Evolutionary conservation across 1,140 invertebrate species (phyloP), one percentile per base, ranked within the genome.

Genomic region (Metopolophium dirhodum): DNA sequence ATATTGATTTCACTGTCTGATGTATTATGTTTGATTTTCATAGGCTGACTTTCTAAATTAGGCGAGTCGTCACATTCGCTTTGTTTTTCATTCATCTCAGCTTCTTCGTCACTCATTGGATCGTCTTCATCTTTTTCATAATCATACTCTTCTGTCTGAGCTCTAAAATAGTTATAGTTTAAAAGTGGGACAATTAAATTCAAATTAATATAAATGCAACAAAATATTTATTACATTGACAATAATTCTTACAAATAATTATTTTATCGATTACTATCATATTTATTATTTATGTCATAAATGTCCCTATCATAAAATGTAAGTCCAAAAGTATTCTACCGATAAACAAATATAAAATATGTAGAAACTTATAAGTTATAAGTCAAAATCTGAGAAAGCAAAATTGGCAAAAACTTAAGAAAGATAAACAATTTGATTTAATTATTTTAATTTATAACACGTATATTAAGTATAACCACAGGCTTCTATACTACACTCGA

Each of bases 81-180:
- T 90, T 57, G 93, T 85, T 61, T 68, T 49, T 77, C 93, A 91
- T 57, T 93, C 22, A 88, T 37, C 22, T 93, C 82, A 57, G 82
- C 61, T 51, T 93, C 91, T 41, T 37, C 91, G 22, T 93, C 91
- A 93, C 91, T 93, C 41, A 18, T 20, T 54, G 91, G 91, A 93
- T 93, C 91, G 45, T 93, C 91, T 22, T 93, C 91, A 93, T 93
- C 82, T n/a, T 93, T 93, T 93, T 93, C 91, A 86, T 93, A 93
- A 18, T 93, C 91, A 86, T 57, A 93, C 45, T 93, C 91, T 41
- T 93, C 91, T 7, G 82, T 86, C 3, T 93, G 91, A 41, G 82
- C 82, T 85, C 91, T 93, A 30, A 83, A 91, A 51, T 35, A 30
- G 1, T 77, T 77, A 51, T 35, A 30, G 4, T 77, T 77, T n/a